Conservation (phyloP, 2,113 vertebrate species). For the Rhinoderma darwinii region DNA sequence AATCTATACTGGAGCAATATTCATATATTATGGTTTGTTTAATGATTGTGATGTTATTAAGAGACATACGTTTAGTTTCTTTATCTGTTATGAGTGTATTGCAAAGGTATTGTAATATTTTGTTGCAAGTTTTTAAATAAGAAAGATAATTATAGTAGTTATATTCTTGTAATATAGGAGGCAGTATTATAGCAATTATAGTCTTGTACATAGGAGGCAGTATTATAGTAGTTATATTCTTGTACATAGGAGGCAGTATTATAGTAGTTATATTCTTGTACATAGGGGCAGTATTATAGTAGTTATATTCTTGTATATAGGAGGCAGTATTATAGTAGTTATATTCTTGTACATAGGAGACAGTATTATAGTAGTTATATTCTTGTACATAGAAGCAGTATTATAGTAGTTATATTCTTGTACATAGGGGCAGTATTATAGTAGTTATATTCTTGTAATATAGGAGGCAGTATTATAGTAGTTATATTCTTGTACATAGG, state of each 20-base stretch:
- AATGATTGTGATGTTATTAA: too few species aligned
- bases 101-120: too few species aligned
- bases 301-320: neutral
- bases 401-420: neutral
- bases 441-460: too few species aligned
- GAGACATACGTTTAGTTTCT: too few species aligned
- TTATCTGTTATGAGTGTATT: too few species aligned
- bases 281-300: neutral
- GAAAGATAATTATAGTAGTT: neutral
- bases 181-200: neutral
- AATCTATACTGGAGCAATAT: too few species aligned
- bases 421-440: too few species aligned
- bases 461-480: too few species aligned
- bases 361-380: constrained; percentile 1
- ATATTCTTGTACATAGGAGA: neutral
- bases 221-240: neutral
- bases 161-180: neutral
- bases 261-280: neutral
- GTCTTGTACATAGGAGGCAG: neutral
- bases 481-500: too few species aligned
- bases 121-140: too few species aligned
- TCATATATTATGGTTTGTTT: too few species aligned
- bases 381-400: neutral
- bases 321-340: neutral
- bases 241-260: neutral